These are phyloP conservation scores for Scytalopus superciliaris DNA, from an alignment of 2,113 vertebrate genomes.

Conservation along the genomic window DNA sequence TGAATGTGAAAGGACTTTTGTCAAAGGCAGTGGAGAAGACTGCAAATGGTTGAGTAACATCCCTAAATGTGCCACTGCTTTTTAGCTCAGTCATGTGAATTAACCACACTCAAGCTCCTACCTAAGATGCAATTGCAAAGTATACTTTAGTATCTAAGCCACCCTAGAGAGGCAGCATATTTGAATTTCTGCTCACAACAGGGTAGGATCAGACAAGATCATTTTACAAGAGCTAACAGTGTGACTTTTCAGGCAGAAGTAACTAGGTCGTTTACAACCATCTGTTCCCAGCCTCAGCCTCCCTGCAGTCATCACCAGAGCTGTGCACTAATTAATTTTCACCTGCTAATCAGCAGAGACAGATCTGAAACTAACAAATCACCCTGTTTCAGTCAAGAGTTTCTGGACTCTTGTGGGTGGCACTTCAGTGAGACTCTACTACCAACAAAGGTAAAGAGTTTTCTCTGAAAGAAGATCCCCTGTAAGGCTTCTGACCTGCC, in stretches of 20 bases:
- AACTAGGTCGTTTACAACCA: constrained; percentile 45
- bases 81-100: not conserved
- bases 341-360: not conserved
- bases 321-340: constrained; percentile 21
- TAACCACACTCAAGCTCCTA: not conserved
- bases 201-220: not conserved
- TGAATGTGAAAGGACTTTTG: not conserved
- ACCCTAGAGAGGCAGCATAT: not conserved
- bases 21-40: not conserved
- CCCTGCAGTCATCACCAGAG: not conserved
- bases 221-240: not conserved
- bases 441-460: not conserved
- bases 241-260: constrained; percentile 42
- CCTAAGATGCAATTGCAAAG: not conserved
- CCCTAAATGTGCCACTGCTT: not conserved
- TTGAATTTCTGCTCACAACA: constrained; percentile 5
- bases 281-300: constrained; percentile 16
- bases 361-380: not conserved
- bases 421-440: not conserved
- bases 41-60: not conserved
- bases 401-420: not conserved
- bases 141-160: not conserved
- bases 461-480: not conserved
- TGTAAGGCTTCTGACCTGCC: not conserved
- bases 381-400: not conserved